phyloP scores from a whole-genome alignment of 2,113 vertebrate species.

The Sander lucioperca region DNA sequence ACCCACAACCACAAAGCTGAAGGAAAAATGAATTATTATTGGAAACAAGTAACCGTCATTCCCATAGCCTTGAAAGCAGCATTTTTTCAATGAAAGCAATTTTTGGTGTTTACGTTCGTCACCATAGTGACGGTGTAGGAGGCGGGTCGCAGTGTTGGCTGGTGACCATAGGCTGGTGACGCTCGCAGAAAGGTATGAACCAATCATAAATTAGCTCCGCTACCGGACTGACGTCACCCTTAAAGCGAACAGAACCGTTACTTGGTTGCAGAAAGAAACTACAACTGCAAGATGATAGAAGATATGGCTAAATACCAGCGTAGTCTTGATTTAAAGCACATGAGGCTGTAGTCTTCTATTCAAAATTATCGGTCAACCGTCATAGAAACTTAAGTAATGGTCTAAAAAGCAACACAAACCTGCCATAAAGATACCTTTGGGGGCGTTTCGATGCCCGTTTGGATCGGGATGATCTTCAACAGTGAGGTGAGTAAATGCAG shows the following conservation, averaged over 20 bases:
- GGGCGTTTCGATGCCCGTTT: slow-evolving; percentile 47
- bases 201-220: slow-evolving; percentile 68
- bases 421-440: slow-evolving; percentile 31
- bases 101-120: slow-evolving; percentile 81
- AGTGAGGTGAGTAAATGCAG: slow-evolving; percentile 79
- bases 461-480: slow-evolving; percentile 67
- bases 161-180: slow-evolving; percentile 68
- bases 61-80: background rate
- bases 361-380: no score
- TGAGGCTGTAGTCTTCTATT: background rate
- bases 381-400: background rate
- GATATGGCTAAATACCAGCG: slow-evolving; percentile 37
- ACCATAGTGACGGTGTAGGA: slow-evolving; percentile 73
- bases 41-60: background rate
- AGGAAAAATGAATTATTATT: background rate
- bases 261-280: slow-evolving; percentile 60
- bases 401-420: background rate
- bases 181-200: slow-evolving; percentile 36
- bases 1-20: background rate
- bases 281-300: slow-evolving; percentile 49
- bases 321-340: slow-evolving; percentile 8
- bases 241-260: slow-evolving; percentile 83
- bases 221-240: slow-evolving; percentile 79
- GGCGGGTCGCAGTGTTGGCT: slow-evolving; percentile 28
- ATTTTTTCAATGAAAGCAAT: slow-evolving; percentile 60